A percentile compares a stretch with the other conserved stretches of the same genome.
phyloP scores from a whole-genome alignment of 92 coral and sea anemone genomes.

The Zoanthus sansibaricus region DNA sequence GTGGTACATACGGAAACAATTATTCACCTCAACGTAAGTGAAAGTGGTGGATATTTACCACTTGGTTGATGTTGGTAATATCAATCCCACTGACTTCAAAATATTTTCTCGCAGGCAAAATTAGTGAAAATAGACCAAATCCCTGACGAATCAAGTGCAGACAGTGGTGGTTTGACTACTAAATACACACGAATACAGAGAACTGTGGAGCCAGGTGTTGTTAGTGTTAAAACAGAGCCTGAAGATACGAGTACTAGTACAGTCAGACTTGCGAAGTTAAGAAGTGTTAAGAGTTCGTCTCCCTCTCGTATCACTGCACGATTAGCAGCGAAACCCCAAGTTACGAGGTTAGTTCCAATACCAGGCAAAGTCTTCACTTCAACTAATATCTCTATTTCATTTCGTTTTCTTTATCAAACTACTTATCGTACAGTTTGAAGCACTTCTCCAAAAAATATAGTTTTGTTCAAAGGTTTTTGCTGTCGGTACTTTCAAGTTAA shows the following conservation, averaged over 20 bases:
- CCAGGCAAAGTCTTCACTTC: neutral
- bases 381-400: no score
- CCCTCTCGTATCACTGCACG: conserved; percentile 27
- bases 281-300: neutral
- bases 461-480: no score
- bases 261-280: conserved; percentile 12
- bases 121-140: conserved; percentile 39
- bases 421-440: no score
- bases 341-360: neutral
- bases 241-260: neutral
- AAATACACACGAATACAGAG: conserved; percentile 32
- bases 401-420: no score
- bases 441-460: neutral
- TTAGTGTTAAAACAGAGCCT: conserved; percentile 4
- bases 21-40: no score
- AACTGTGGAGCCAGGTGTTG: conserved; percentile 15
- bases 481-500: no score
- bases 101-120: conserved; percentile 17
- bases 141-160: neutral
- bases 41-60: no score
- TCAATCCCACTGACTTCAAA: neutral
- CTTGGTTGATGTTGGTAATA: neutral
- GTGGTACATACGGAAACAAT: no score
- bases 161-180: conserved; percentile 21
- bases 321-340: conserved; percentile 25